These are phyloP conservation scores for Parauchenoglanis punctatus DNA, from an alignment of 2,797 vertebrate species.

Conservation along the genomic window DNA sequence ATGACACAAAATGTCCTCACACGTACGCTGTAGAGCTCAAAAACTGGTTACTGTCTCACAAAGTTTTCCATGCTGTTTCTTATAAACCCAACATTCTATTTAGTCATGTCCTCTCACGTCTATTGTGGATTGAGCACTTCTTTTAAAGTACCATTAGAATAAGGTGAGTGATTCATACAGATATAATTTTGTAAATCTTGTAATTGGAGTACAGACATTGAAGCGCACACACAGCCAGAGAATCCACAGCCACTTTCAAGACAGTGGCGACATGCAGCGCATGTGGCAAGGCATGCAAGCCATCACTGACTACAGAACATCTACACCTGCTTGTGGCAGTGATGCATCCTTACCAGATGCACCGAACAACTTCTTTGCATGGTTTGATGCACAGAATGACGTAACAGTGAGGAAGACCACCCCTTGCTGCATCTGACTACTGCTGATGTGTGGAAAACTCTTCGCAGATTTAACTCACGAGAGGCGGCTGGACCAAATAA, in stretches of 20 bases:
- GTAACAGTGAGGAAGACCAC: no score
- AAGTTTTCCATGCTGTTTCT: not conserved
- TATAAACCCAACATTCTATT: not conserved
- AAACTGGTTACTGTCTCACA: not conserved
- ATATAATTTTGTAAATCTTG: not conserved
- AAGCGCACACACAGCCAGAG: not conserved
- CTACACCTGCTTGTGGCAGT: no score
- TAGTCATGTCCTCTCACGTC: not conserved
- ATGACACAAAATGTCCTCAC: not conserved
- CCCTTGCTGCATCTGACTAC: no score
- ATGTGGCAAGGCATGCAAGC: no score
- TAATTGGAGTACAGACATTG: not conserved
- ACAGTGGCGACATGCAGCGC: no score
- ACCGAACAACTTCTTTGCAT: no score
- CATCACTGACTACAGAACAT: no score
- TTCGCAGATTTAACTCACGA: no score
- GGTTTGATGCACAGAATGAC: no score
- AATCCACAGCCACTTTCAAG: not conserved
- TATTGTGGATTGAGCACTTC: not conserved
- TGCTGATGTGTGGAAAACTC: no score
- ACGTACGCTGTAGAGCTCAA: not conserved
- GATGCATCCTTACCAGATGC: no score
- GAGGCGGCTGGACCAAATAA: no score
- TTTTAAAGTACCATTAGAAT: conserved; percentile 14
- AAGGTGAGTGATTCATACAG: not conserved